Evolutionary conservation across 2,113 vertebrate species (phyloP).

Genomic region (Nanorana parkeri): DNA sequence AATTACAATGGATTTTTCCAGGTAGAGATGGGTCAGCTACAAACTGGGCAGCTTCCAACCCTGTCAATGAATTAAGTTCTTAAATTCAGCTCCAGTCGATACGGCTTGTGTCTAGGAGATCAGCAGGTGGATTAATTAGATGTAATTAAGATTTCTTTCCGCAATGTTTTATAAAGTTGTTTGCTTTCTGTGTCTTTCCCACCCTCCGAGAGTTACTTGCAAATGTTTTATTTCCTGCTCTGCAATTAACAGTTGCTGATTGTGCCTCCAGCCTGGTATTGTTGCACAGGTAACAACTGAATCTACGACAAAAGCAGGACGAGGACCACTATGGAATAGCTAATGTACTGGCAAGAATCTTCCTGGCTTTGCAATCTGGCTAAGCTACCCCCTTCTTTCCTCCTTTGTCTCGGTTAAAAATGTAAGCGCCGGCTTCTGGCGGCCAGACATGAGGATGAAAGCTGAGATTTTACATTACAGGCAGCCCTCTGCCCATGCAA

Average conservation of each 20-base stretch:
- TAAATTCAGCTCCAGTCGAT: constrained; percentile 18
- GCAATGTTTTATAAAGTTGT: constrained; percentile 40
- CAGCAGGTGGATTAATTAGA: constrained; percentile 55
- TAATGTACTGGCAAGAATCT: constrained; percentile 23
- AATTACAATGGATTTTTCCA: constrained; percentile 51
- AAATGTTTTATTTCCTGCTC: constrained; percentile 10
- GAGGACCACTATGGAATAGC: constrained; percentile 10
- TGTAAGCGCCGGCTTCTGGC: constrained; percentile 25
- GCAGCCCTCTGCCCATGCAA: constrained; percentile 31
- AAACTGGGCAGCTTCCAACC: constrained; percentile 44
- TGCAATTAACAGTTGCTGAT: constrained; percentile 32
- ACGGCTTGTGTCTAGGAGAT: constrained; percentile 13
- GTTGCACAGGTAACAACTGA: constrained; percentile 30
- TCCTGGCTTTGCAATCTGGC: constrained; percentile 26
- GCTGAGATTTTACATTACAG: constrained; percentile 14
- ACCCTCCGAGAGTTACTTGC: constrained; percentile 23
- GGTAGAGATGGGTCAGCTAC: constrained; percentile 21
- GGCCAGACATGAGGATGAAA: constrained; percentile 4
- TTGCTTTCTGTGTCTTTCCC: constrained; percentile 1
- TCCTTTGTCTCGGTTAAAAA: constrained; percentile 33
- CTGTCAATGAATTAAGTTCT: constrained; percentile 29
- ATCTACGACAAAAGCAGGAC: not conserved
- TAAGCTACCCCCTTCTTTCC: not conserved
- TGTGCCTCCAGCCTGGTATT: constrained; percentile 22
- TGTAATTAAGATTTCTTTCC: constrained; percentile 48